Conservation (phyloP, 2,797 vertebrate species). For the Sebastes diaconus region DNA sequence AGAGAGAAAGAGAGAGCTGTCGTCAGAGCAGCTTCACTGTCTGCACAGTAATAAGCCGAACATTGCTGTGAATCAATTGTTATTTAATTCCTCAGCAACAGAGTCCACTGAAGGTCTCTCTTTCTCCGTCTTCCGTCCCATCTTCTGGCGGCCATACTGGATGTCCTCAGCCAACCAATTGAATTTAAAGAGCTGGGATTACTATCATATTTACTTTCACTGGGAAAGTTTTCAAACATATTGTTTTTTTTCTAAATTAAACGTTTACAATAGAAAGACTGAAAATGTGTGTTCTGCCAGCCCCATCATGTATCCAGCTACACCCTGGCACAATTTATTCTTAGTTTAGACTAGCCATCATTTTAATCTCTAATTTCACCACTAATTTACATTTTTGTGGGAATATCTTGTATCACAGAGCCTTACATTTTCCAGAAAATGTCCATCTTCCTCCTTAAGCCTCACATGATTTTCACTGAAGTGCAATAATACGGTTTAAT, state of each 20-base stretch:
- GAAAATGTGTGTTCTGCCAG: too few species aligned
- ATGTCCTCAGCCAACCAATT: neutral
- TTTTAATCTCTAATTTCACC: neutral
- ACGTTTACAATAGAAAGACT: too few species aligned
- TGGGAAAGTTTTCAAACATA: too few species aligned
- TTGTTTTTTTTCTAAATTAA: too few species aligned
- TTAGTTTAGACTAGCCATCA: too few species aligned
- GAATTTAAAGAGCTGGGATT: neutral
- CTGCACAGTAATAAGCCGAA: constrained; percentile 87
- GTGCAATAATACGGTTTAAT: neutral
- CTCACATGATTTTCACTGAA: neutral
- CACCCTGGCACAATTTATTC: too few species aligned
- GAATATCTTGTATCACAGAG: neutral
- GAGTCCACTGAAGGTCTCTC: constrained; percentile 89
- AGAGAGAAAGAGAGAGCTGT: neutral
- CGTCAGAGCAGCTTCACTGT: neutral
- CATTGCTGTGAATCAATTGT: constrained; percentile 93
- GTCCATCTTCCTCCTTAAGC: neutral
- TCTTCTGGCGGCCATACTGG: neutral
- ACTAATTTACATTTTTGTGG: too few species aligned
- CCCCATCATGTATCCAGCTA: too few species aligned
- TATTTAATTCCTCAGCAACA: constrained; percentile 93
- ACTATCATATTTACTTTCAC: neutral
- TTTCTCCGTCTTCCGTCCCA: neutral
- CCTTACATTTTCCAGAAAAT: neutral